Percentiles rank a stretch among this genome's conserved stretches.
Conservation (phyloP, 2,888 invertebrate genomes). For the Ectropis crepuscularia region DNA sequence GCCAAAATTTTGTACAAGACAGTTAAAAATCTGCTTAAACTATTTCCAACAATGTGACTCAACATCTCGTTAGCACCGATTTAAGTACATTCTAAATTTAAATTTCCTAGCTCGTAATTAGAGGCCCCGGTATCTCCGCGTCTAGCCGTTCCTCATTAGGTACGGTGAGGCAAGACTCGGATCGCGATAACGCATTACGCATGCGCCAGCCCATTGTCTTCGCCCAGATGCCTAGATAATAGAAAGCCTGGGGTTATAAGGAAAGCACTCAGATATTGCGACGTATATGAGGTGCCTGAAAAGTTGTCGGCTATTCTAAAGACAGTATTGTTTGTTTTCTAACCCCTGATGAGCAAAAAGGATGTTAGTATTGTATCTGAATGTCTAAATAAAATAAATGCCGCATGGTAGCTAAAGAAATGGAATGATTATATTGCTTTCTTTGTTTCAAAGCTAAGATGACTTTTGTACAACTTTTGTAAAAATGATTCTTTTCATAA, state of each 20-base stretch:
- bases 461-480: no score
- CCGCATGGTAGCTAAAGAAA: no score
- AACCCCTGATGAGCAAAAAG: no score
- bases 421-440: no score
- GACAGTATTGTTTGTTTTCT: no score
- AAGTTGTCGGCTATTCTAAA: slow-evolving; percentile 6
- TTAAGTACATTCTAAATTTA: background rate
- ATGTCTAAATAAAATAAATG: no score
- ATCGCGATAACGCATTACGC: slow-evolving; percentile 83
- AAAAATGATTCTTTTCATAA: no score
- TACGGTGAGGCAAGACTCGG: slow-evolving; percentile 74
- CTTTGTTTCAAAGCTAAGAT: no score
- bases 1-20: no score
- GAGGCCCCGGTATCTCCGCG: slow-evolving; percentile 12
- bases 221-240: slow-evolving; percentile 64
- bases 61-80: background rate
- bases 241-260: slow-evolving; percentile 38
- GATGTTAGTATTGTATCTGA: no score
- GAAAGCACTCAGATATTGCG: slow-evolving; percentile 34
- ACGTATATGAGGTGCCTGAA: slow-evolving; percentile 14
- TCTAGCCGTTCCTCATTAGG: slow-evolving; percentile 73
- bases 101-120: slow-evolving; percentile 9
- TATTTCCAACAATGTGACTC: no score
- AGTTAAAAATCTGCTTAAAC: no score
- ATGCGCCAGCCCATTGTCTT: slow-evolving; percentile 80